These are phyloP conservation scores for Amphiduros pacificus DNA, from an alignment of 2,888 invertebrate species.

Conservation along the genomic window DNA sequence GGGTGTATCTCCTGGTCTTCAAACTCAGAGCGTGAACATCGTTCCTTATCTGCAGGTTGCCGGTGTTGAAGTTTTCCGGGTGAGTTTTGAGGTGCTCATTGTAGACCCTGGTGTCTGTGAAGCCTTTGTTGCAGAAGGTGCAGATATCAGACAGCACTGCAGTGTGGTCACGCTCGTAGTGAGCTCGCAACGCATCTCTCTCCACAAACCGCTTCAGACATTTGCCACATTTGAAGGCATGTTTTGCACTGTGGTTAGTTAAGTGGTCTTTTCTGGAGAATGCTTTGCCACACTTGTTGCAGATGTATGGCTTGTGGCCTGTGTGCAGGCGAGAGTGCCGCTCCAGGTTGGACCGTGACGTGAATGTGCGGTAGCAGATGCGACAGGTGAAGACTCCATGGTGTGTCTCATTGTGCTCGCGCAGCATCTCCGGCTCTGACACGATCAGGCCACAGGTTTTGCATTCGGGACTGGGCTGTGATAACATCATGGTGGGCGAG, in stretches of 20 bases:
- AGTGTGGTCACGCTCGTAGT: constrained; percentile 28
- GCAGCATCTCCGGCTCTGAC: constrained; percentile 20
- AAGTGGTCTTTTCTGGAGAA: constrained; percentile 34
- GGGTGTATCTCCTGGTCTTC: constrained; percentile 1
- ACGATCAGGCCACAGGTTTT: constrained; percentile 25
- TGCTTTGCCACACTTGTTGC: constrained; percentile 29
- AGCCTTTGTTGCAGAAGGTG: constrained; percentile 32
- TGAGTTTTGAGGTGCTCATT: constrained; percentile 32
- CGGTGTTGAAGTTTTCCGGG: constrained; percentile 21
- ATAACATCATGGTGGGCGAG: constrained; percentile 16
- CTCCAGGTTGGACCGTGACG: constrained; percentile 33
- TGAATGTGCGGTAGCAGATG: constrained; percentile 33
- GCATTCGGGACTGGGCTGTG: constrained; percentile 26
- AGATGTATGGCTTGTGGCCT: constrained; percentile 31
- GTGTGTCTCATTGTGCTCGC: constrained; percentile 31
- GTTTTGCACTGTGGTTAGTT: constrained; percentile 32
- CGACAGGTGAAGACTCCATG: constrained; percentile 32
- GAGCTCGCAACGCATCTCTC: constrained; percentile 19
- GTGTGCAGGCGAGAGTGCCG: constrained; percentile 34
- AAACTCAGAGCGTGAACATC: too few species aligned
- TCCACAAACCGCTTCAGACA: constrained; percentile 31
- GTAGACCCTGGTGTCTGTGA: constrained; percentile 22
- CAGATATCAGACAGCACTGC: constrained; percentile 24
- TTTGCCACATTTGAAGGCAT: constrained; percentile 31
- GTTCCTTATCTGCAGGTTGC: too few species aligned